Evolutionary conservation across 2,888 invertebrate genomes (phyloP), one percentile per base, ranked within the genome.

Genomic region (Apamea sordens): DNA sequence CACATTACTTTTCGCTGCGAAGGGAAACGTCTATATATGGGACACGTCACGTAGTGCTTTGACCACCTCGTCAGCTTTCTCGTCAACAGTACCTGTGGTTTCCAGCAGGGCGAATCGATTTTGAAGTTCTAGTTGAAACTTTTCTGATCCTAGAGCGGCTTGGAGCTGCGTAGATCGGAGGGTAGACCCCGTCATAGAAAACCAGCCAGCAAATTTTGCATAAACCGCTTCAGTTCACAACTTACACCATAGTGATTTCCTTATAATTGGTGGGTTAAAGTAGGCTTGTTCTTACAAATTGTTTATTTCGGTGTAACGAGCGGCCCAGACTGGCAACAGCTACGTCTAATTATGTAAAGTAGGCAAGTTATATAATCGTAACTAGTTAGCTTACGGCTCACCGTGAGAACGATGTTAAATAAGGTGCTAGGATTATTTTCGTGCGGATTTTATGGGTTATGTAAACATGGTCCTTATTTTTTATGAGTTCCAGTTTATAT

Each of bases 301-400:
- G 90, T 90, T 90, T 90, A 90, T 90, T 89, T 90, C 84, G 85
- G 88, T 89, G 88, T 89, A 89, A 89, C 90, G 83, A 89, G 88
- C 86, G 82, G 79, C 84, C 81, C 76, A 63, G 88, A 64, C 89
- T 82, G 78, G 83, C 84, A 82, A 89, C 87, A 83, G 88, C 84
- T 85, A 70, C 79, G 83, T 80, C 90, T 89, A 90, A 89, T 89
- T 89, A 89, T 86, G 90, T 90, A 88, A 89, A 89, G 87, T 90
- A 89, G 86, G 67, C 82, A 84, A 74, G 86, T 85, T 89, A 84
- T 87, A 85, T 85, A 86, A 86, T 84, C 69, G 78, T 82, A 82
- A 88, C 78, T 86, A 84, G 86, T 88, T 80, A 82, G 76, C 78
- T 77, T 64, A 77, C 80, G 73, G 63, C 75, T 75, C 68, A 76